Evolutionary conservation across 37 sponge, comb jelly and placozoan genomes (phyloP), one percentile per base, ranked within the genome.

Genomic region (Corticium candelabrum): DNA sequence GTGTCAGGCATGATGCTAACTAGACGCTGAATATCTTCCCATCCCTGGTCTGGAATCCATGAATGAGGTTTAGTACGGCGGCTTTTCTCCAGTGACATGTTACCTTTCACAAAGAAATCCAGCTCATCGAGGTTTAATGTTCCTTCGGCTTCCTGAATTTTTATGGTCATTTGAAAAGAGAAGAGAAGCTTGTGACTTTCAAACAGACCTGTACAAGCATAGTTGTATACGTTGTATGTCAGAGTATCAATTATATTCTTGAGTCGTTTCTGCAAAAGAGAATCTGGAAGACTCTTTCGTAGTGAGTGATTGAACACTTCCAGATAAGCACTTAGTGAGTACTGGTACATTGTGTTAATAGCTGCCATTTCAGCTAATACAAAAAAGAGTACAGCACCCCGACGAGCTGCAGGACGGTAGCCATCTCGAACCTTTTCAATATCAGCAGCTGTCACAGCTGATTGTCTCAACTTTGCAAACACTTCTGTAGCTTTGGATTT

Each of bases 121-220:
- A 98, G 89, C 37, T 94, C 96, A 2, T 98, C 95, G 7, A 80
- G 83, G 41, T 88, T 86, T 34, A 98, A 82, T 3, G 38, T 37
- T 3, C 68, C 38, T 56, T 89, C 90, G 35, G 92, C 93, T 67
- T 98, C 91, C 72, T 90, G 89, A n/a, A 97, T 93, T 85, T 94
- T 98, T 62, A 92, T 89, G 1, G 99, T 90, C 99, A 98, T 94
- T 69, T 90, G 85, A 76, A 98, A 98, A 32, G 99, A 98, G 87
- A 98, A 98, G 35, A 98, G 85, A 33, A 98, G 81, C 80, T 98
- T 98, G 88, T 98, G 95, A n/a, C 68, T 76, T 77, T 98, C 99
- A 80, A 98, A 98, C 80, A 98, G 74, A 77, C 98, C 95, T 35
- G 99, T 98, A 75, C 99, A 98, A n/a, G 99, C 95, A 80, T 98